These are phyloP conservation scores for Geophilus truncorum DNA, from an alignment of 2,888 invertebrate species.

Conservation along the genomic window DNA sequence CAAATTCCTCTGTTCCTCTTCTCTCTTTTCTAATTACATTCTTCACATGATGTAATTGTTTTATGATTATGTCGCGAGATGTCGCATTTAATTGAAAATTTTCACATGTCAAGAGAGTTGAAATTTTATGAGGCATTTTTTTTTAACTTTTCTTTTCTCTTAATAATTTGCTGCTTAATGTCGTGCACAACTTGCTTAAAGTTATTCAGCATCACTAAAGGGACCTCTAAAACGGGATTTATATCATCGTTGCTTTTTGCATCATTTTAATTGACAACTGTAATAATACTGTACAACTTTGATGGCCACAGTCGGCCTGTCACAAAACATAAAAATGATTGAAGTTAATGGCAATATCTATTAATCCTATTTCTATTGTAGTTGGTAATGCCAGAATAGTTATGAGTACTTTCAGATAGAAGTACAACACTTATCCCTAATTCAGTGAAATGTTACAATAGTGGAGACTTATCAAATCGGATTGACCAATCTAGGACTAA, in stretches of 20 bases:
- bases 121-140: background rate
- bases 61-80: conserved; percentile 27
- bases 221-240: background rate
- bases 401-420: too few relatives aligned
- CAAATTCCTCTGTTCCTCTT: conserved; percentile 5
- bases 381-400: too few relatives aligned
- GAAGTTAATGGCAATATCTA: too few relatives aligned
- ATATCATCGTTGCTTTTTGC: background rate
- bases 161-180: background rate
- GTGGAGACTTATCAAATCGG: too few relatives aligned
- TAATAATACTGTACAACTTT: too few relatives aligned
- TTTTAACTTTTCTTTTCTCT: background rate
- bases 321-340: too few relatives aligned
- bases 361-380: too few relatives aligned
- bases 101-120: conserved; percentile 21
- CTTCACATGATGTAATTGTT: conserved; percentile 24
- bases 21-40: conserved; percentile 20
- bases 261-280: background rate
- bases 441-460: too few relatives aligned
- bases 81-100: conserved; percentile 18
- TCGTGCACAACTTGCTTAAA: too few relatives aligned
- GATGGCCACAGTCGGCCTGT: too few relatives aligned
- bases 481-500: too few relatives aligned
- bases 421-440: too few relatives aligned
- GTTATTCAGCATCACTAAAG: background rate